Percentiles rank a stretch among this genome's conserved stretches.
These are phyloP conservation scores for Myanophis thanlyinensis DNA, from an alignment of 2,113 vertebrate species.

Conservation along the genomic window DNA sequence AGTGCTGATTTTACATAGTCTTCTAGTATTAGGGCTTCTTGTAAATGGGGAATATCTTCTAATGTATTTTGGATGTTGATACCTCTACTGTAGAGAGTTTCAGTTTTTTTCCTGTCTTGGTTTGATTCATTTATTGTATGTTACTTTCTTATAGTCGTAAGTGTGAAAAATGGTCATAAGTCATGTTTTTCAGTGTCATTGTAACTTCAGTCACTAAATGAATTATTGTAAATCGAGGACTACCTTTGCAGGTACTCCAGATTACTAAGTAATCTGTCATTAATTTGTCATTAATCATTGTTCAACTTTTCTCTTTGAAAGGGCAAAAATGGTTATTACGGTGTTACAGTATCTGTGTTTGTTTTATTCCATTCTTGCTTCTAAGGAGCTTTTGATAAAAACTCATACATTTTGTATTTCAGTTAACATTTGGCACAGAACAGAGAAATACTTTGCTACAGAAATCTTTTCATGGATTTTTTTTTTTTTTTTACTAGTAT, in stretches of 20 bases:
- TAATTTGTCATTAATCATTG: neutral
- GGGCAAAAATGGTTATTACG: neutral
- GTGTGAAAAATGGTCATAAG: no score
- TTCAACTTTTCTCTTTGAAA: neutral
- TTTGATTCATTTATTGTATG: no score
- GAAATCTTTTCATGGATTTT: neutral
- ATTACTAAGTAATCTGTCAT: neutral
- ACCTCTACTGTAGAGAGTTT: no score
- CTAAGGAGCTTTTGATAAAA: neutral
- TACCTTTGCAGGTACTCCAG: neutral
- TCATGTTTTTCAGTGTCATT: no score
- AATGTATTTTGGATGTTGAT: no score
- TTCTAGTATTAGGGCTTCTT: no score
- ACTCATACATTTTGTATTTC: neutral
- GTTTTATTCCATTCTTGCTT: neutral
- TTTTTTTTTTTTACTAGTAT: neutral
- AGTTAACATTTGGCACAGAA: neutral
- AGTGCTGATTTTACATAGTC: no score
- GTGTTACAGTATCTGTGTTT: neutral
- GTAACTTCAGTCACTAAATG: no score
- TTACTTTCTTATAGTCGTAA: no score
- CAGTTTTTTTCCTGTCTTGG: no score
- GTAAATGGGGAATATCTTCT: no score
- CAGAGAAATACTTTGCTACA: neutral
- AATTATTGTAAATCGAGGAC: no score